Evolutionary conservation across 2,113 vertebrate genomes (phyloP).

Genomic region (Cairina moschata): DNA sequence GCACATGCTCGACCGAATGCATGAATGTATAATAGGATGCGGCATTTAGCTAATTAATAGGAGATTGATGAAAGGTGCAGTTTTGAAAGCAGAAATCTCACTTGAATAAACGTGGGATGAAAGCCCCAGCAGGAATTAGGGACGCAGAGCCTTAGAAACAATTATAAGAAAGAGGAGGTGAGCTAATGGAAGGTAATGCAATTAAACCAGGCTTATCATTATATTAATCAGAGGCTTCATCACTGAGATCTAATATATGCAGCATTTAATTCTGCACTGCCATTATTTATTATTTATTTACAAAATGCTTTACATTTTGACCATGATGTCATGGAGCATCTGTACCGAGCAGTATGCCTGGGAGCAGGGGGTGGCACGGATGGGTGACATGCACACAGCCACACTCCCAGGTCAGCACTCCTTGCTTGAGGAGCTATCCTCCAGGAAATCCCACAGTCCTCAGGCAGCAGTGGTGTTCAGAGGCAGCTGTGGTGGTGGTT

Average conservation of each 20-base stretch:
- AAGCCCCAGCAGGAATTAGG: constrained; percentile 47
- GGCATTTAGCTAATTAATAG: constrained; percentile 88
- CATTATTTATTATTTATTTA: constrained; percentile 25
- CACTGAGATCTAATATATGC: constrained; percentile 50
- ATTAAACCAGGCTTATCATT: constrained; percentile 83
- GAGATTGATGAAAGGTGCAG: constrained; percentile 79
- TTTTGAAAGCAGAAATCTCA: constrained; percentile 74
- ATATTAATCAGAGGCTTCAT: constrained; percentile 79
- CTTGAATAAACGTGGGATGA: constrained; percentile 68
- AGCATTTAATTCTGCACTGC: constrained; percentile 53
- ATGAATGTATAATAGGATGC: constrained; percentile 71
- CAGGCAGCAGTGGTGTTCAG: neutral
- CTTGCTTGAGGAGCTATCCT: neutral
- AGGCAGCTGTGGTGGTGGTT: neutral
- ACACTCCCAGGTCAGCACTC: neutral
- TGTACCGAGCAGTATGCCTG: neutral
- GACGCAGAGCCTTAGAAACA: constrained; percentile 49
- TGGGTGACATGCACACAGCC: neutral
- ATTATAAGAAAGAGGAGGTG: constrained; percentile 37
- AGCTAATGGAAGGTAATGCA: constrained; percentile 80
- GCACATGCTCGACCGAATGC: constrained; percentile 34
- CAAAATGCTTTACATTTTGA: neutral
- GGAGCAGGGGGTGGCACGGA: neutral
- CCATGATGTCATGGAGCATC: neutral
- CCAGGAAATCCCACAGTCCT: neutral